phyloP scores from a whole-genome alignment of 2,797 vertebrate species.

The Lophotriccus pileatus region DNA sequence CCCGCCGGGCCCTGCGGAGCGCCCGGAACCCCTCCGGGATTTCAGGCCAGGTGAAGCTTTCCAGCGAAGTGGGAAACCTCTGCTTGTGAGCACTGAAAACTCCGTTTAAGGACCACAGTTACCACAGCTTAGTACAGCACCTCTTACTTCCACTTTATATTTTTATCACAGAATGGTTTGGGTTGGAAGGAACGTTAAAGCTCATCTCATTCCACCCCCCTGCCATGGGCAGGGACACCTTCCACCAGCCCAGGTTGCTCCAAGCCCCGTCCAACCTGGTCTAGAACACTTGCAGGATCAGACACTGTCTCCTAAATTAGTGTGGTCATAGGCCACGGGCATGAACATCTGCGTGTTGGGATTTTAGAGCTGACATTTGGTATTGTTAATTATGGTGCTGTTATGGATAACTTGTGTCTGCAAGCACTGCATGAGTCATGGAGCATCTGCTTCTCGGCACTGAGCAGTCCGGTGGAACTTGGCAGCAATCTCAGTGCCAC shows the following conservation, averaged over 20 bases:
- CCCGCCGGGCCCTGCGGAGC: not conserved
- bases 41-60: not conserved
- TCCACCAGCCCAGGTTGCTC: not conserved
- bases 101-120: accelerated
- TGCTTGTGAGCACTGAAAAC: not conserved
- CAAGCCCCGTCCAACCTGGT: accelerated
- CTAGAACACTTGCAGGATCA: not conserved
- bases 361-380: not conserved
- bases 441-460: not conserved
- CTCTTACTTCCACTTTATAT: not conserved
- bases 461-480: not conserved
- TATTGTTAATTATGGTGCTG: not conserved
- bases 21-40: not conserved
- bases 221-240: not conserved
- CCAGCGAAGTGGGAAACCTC: not conserved
- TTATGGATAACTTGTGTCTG: not conserved
- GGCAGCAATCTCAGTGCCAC: not conserved
- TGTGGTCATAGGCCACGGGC: accelerated
- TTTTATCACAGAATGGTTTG: not conserved
- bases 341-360: not conserved
- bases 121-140: not conserved
- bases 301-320: not conserved
- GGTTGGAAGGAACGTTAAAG: not conserved
- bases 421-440: slow-evolving; percentile 1
- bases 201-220: not conserved